Evolutionary conservation across 2,113 vertebrate genomes (phyloP).

Genomic region (human (Homo sapiens)): DNA sequence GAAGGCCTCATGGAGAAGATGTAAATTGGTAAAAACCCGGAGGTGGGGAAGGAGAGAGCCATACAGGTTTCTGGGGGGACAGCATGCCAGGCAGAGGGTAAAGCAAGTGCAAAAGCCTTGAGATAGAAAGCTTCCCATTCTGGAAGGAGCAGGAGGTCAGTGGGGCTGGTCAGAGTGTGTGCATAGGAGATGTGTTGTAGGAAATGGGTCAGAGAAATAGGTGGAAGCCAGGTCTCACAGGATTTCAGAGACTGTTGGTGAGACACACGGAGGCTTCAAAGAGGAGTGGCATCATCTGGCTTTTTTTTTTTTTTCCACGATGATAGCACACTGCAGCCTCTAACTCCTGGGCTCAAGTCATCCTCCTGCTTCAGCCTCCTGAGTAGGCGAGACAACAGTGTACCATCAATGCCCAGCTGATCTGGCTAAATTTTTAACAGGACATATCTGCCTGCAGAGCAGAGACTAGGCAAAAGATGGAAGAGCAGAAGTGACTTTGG

Average conservation of each 20-base stretch:
- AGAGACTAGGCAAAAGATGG: background rate
- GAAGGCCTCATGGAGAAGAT: background rate
- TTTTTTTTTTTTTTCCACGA: too few species aligned
- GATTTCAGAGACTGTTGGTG: background rate
- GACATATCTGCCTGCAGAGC: background rate
- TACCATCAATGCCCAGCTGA: too few species aligned
- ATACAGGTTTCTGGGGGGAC: background rate
- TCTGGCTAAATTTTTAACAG: background rate
- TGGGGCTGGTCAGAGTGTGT: background rate
- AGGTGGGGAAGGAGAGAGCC: background rate
- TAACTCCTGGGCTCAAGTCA: too few species aligned
- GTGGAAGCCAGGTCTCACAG: background rate
- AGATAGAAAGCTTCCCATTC: rapidly evolving
- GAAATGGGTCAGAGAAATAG: too few species aligned
- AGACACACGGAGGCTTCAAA: background rate
- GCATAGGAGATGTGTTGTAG: background rate
- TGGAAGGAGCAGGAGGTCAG: background rate
- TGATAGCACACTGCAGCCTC: too few species aligned
- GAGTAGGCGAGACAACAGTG: too few species aligned
- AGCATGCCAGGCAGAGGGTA: background rate
- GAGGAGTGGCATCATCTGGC: background rate
- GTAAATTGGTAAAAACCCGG: background rate
- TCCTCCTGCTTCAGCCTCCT: too few species aligned
- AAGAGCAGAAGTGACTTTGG: background rate
- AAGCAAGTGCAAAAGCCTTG: background rate